Conservation (phyloP, 1,140 invertebrate genomes). For the Drosophila busckii region DNA sequence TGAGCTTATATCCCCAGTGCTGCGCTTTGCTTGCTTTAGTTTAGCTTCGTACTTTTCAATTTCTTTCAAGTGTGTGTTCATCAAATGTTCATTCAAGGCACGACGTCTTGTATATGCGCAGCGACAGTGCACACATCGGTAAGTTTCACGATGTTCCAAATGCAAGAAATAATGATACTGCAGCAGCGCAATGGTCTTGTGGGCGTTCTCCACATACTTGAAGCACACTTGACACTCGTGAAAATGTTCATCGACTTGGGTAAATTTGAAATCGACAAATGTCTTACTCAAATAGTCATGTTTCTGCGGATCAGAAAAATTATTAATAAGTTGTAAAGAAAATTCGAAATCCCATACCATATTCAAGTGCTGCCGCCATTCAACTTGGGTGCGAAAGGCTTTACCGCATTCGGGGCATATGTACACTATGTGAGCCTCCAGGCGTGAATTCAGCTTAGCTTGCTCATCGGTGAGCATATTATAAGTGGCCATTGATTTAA, state of each 20-base stretch:
- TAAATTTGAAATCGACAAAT: constrained; percentile 61
- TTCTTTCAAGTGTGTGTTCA: constrained; percentile 50
- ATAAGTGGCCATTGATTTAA: constrained; percentile 37
- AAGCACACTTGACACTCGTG: constrained; percentile 69
- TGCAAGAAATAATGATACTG: constrained; percentile 74
- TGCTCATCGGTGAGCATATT: constrained; percentile 47
- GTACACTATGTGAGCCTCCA: constrained; percentile 69
- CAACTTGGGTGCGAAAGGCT: constrained; percentile 58
- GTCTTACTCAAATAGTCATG: constrained; percentile 65
- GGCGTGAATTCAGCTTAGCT: constrained; percentile 50
- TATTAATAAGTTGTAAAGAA: not conserved
- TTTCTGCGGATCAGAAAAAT: constrained; percentile 24
- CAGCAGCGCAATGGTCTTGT: constrained; percentile 63
- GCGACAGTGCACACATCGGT: constrained; percentile 62
- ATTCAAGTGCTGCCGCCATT: constrained; percentile 70
- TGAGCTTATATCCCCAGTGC: constrained; percentile 16
- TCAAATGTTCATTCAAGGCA: constrained; percentile 55
- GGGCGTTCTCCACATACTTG: constrained; percentile 69
- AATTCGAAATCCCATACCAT: constrained; percentile 17
- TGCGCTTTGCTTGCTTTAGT: constrained; percentile 38
- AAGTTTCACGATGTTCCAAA: constrained; percentile 56
- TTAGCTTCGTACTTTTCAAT: constrained; percentile 61
- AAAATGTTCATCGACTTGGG: constrained; percentile 60
- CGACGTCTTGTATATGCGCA: constrained; percentile 53
- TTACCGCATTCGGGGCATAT: constrained; percentile 71